These are phyloP conservation scores for Erebia epiphron DNA, from an alignment of 2,888 invertebrate genomes.

Conservation along the genomic window DNA sequence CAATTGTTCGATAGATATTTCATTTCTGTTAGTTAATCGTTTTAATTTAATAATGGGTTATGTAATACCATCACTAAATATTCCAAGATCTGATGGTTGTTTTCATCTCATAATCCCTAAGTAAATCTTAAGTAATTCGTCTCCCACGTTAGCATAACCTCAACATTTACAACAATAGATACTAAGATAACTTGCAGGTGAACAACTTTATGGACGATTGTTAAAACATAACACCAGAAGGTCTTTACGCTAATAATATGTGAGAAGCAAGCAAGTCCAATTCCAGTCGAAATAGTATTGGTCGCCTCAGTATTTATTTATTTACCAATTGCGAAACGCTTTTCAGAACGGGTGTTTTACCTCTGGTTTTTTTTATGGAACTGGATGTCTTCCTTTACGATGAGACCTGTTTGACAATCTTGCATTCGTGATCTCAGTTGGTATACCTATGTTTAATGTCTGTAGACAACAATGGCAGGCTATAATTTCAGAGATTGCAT, in stretches of 20 bases:
- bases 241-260: conserved; percentile 14
- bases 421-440: conserved; percentile 8
- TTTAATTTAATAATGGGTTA: neutral
- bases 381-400: no score
- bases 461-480: conserved; percentile 19
- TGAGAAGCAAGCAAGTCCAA: neutral
- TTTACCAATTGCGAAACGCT: no score
- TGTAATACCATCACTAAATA: neutral
- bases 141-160: conserved; percentile 36
- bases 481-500: conserved; percentile 17
- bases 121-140: conserved; percentile 16
- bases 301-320: neutral
- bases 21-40: neutral
- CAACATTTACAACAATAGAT: conserved; percentile 36
- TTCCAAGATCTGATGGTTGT: neutral
- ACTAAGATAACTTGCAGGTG: conserved; percentile 38
- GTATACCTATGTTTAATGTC: conserved; percentile 3
- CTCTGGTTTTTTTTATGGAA: neutral
- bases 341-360: neutral
- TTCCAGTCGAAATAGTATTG: neutral
- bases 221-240: conserved; percentile 40
- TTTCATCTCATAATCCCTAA: conserved; percentile 2
- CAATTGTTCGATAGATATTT: no score
- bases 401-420: conserved; percentile 13
- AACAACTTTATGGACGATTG: conserved; percentile 59